A percentile compares a stretch with the other conserved stretches of the same genome.
Evolutionary conservation across 2,113 vertebrate genomes (phyloP).

Genomic region (Benitochromis conjunctus): DNA sequence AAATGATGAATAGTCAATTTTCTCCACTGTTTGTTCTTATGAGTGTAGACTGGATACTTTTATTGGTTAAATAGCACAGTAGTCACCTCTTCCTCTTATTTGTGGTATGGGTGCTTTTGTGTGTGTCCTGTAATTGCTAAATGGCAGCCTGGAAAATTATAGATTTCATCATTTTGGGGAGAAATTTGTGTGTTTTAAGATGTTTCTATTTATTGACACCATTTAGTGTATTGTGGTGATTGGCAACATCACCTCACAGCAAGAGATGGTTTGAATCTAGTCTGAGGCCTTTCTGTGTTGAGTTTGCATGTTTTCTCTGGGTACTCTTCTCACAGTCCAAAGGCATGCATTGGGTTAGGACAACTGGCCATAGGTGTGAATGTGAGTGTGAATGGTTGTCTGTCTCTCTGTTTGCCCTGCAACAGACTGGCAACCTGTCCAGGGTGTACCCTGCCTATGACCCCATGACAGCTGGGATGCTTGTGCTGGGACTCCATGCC

Average conservation of each 20-base stretch:
- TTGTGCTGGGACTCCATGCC: too few relatives aligned
- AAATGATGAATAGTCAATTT: not conserved
- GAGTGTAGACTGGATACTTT: not conserved
- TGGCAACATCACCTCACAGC: not conserved
- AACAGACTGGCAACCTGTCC: not conserved
- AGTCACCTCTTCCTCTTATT: not conserved
- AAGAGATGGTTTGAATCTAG: not conserved
- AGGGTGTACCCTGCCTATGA: not conserved
- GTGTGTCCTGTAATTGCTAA: not conserved
- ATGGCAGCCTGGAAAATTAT: not conserved
- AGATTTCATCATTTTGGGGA: not conserved
- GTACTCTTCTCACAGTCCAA: not conserved
- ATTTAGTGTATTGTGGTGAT: not conserved
- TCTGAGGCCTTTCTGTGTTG: not conserved
- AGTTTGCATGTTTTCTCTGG: not conserved
- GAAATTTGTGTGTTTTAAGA: not conserved
- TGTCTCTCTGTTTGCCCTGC: not conserved
- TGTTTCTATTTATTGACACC: not conserved
- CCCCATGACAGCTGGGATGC: not conserved
- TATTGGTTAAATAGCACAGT: not conserved
- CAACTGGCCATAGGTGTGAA: not conserved
- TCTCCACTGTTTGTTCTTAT: not conserved
- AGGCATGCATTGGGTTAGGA: not conserved
- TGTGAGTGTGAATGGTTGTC: not conserved
- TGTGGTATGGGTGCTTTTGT: not conserved